Base-by-base conservation (phyloP, 2,888 invertebrate genomes). In the Polyommatus iphigenia region DNA sequence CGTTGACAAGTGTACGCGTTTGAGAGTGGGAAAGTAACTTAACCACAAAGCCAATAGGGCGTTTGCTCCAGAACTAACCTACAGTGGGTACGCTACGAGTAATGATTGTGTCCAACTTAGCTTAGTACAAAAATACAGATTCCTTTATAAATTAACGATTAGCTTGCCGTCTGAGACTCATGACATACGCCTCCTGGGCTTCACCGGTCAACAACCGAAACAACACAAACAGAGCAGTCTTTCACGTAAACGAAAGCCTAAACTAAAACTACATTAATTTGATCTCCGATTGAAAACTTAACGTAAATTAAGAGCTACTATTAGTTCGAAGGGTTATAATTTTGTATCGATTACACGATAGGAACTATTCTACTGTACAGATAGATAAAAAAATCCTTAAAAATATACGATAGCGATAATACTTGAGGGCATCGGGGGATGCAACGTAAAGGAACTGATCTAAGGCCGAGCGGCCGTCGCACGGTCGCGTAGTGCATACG, bases 321-420 rank as follows among this genome's bases (percentile, higher is more conserved):
- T 90, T 89, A 91, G 86, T 87, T 86, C 83, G 88, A 91, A 88
- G 92, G 92, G 88, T 91, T 93, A 93, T 88, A 90, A 87, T 90
- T 90, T 90, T 89, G 89, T 89, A 91, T 92, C 87, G 92, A 93
- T 93, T 93, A 93, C 86, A 91, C 85, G 86, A 92, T 84, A 93
- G 93, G 93, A 93, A 92, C 93, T 93, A 93, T 91, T 84, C 92
- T 91, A 90, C 93, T 93, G 92, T 93, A 93, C 93, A 93, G 86
- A 88, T 87, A 83, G 86, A 77, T 82, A 85, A 88, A 85, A 88
- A 89, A 89, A 89, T 85, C 85, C 85, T 87, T 82, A 82, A 84
- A 81, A 83, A 87, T 87, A 88, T 81, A 84, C 82, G 84, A 84
- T 86, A 87, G 85, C 84, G 85, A 84, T 85, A 85, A 84, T 86